phyloP scores from a whole-genome alignment of 2,888 invertebrate species.

The Cephus pygmeus region DNA sequence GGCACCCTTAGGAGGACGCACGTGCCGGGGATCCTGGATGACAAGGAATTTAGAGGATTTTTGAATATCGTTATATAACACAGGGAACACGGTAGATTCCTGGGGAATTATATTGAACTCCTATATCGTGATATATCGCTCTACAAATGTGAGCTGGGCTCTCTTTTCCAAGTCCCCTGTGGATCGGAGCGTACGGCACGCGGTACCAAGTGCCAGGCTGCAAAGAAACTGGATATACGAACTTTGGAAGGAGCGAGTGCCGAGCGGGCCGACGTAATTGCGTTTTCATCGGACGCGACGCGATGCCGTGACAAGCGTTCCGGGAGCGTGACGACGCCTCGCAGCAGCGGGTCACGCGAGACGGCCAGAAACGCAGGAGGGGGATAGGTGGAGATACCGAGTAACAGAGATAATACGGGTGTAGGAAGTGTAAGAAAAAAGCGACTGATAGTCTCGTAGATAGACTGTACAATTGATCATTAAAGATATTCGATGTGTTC shows the following conservation, averaged over 20 bases:
- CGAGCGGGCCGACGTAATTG: slow-evolving; percentile 3
- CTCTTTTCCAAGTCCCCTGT: background rate
- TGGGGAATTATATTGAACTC: background rate
- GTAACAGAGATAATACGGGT: background rate
- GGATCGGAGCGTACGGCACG: background rate
- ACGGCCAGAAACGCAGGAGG: background rate
- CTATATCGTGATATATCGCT: background rate
- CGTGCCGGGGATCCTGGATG: background rate
- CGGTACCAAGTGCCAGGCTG: background rate
- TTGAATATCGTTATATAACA: background rate
- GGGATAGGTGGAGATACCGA: slow-evolving; percentile 25
- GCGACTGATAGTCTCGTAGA: background rate
- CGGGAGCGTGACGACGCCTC: slow-evolving; percentile 2
- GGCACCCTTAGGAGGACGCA: background rate
- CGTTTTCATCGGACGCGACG: background rate
- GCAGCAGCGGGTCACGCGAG: slow-evolving; percentile 1
- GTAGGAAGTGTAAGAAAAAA: background rate
- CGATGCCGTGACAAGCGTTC: slow-evolving; percentile 6
- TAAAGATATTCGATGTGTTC: background rate
- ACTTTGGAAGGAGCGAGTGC: background rate
- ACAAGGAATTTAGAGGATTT: background rate
- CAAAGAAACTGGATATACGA: background rate
- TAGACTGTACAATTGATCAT: background rate
- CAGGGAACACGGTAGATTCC: background rate
- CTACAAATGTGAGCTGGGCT: background rate